Evolutionary conservation across 1,140 invertebrate species (phyloP), one percentile per base, ranked within the genome.

Genomic region (Aradophagus sp.): DNA sequence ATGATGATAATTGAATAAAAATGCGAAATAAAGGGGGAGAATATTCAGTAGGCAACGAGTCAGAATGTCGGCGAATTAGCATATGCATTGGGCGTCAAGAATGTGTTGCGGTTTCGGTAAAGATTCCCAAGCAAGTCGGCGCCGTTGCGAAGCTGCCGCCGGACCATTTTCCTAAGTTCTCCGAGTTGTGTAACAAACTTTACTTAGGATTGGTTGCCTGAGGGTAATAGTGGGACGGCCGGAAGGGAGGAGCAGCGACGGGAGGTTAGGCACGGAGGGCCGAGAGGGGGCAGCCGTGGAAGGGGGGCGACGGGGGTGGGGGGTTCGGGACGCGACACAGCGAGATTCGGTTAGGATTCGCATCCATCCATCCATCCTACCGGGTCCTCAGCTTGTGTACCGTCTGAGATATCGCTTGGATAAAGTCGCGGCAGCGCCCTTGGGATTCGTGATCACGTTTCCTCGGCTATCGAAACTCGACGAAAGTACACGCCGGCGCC

Each of bases 141-240:
- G 81, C 48, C 56, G 65, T 45, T 69, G 75, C 70, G 74, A 80
- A 76, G 79, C 80, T 80, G 77, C n/a, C n/a, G n/a, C n/a, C 77
- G 80, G 81, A 78, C 81, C 81, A 81, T 82, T 84, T 83, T 78
- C 75, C 68, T 78, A 83, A 81, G 80, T 84, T 84, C 80, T 63
- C 76, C 78, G 78, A 84, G 81, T 84, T 84, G 82, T 84, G 80
- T 84, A 83, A 84, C 81, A 84, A 84, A 84, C 82, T 84, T 84
- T 83, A 79, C 80, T 82, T 78, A 70, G 80, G 81, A 84, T 84
- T 83, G 82, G 81, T 83, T 81, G 81, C 81, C 78, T 74, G 77
- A 79, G 78, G 80, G 81, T 80, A 79, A 74, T 76, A 77, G 78
- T 80, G 79, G 75, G 78, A 70, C 73, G 48, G 70, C 27, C 72